These are phyloP conservation scores for Spodoptera picta DNA, from an alignment of 2,888 invertebrate species.

Conservation along the genomic window DNA sequence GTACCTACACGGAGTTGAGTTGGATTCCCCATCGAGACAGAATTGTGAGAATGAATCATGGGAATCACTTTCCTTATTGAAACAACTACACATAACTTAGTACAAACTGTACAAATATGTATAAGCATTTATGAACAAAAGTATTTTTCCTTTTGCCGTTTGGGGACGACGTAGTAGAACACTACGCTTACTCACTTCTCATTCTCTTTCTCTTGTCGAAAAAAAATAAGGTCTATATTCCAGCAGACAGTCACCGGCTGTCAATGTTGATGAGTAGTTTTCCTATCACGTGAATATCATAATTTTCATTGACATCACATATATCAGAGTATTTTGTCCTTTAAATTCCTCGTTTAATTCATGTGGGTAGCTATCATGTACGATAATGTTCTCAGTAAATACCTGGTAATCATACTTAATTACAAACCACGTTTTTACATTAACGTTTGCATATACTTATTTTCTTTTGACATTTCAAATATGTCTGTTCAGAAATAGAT, in stretches of 20 bases:
- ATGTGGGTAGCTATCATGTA: slow-evolving; percentile 51
- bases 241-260: no score
- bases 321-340: slow-evolving; percentile 42
- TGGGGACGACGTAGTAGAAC: no score
- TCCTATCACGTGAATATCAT: slow-evolving; percentile 23
- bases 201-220: no score
- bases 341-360: slow-evolving; percentile 53
- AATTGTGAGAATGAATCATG: no score
- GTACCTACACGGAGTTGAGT: no score
- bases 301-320: slow-evolving; percentile 32
- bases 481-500: background rate
- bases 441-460: background rate
- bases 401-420: slow-evolving; percentile 33
- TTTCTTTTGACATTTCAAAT: slow-evolving; percentile 1
- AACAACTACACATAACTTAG: background rate
- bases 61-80: slow-evolving; percentile 15
- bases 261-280: slow-evolving; percentile 14
- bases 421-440: slow-evolving; percentile 15
- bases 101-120: background rate
- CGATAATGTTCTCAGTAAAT: slow-evolving; percentile 31
- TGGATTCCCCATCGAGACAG: no score
- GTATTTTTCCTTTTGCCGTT: no score
- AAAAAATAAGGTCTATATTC: no score
- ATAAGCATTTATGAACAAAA: slow-evolving; percentile 11
- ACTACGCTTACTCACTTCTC: no score